Base-by-base conservation (phyloP, 2,113 vertebrate species). In the Sorex araneus region DNA sequence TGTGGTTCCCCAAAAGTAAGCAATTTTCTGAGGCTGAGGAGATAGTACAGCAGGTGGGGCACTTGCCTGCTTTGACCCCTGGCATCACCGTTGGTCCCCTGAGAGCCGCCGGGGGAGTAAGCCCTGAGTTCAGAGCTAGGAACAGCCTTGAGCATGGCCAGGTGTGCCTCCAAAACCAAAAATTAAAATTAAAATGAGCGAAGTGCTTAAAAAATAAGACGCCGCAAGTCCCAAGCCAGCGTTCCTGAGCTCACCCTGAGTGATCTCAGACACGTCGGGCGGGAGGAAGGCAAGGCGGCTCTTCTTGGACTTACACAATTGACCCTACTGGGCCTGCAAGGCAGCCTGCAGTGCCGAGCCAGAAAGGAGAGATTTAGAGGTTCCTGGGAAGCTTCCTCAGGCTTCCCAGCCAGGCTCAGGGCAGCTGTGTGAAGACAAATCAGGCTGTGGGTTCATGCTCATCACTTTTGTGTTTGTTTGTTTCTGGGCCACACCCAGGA, bases 361-460 rank as follows among this genome's bases (percentile, higher is more conserved):
- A 91, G 77, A 77, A 71, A 86, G 12, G 43, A 89, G 23, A 60
- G 71, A 50, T 74, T 83, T 91, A 74, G 43, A 63, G 63, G 67
- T 50, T 67, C 85, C 79, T n/a, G n/a, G n/a, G n/a, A n/a, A n/a
- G n/a, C n/a, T n/a, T 19, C 64, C 75, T 63, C 15, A 23, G 50
- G 34, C 81, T n/a, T 10, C 47, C 92, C 92, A 89, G 67, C 83
- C 75, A 83, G 47, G 76, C 67, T 70, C 74, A 83, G 82, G 94
- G 70, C 82, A 63, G 67, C 47, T 50, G 47, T 50, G 93, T 70
- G 25, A 86, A 86, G 83, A 80, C 32, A 69, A 88, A 94, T 89
- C 67, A 12, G 73, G 47, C 13, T 10, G 2, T 50, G 47, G 47
- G 47, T 10, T 11, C 47, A 50, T 10, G 5, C 47, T 50, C 10